phyloP scores from a whole-genome alignment of 2,888 invertebrate genomes.

The Parnassius mnemosyne region DNA sequence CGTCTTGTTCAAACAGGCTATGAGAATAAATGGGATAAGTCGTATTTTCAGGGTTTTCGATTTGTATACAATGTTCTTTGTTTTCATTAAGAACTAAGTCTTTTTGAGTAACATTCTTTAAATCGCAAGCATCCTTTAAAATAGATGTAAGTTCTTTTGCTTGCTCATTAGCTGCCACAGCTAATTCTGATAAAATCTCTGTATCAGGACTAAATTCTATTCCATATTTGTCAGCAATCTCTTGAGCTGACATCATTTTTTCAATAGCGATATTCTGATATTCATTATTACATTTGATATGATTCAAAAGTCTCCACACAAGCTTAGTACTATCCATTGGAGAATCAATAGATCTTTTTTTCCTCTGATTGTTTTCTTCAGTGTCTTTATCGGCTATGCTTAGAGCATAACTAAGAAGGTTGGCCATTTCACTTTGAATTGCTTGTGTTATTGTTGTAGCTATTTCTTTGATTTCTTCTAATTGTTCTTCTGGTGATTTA shows the following conservation, averaged over 20 bases:
- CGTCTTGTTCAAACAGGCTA: slow-evolving; percentile 37
- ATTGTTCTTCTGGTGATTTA: slow-evolving; percentile 62
- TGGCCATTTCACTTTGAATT: slow-evolving; percentile 62
- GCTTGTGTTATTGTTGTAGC: slow-evolving; percentile 56
- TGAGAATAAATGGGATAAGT: slow-evolving; percentile 42
- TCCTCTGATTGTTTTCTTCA: slow-evolving; percentile 47
- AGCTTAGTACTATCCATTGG: slow-evolving; percentile 65
- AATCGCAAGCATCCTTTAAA: slow-evolving; percentile 50
- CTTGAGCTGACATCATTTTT: slow-evolving; percentile 74
- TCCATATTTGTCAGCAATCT: slow-evolving; percentile 71
- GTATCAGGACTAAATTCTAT: slow-evolving; percentile 66
- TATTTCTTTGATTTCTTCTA: slow-evolving; percentile 62
- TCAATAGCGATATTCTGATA: slow-evolving; percentile 74
- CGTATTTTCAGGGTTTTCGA: slow-evolving; percentile 34
- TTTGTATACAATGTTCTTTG: slow-evolving; percentile 22
- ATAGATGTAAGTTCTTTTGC: slow-evolving; percentile 60
- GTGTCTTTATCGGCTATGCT: slow-evolving; percentile 40
- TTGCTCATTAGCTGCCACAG: slow-evolving; percentile 61
- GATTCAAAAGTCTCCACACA: slow-evolving; percentile 62
- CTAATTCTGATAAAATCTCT: slow-evolving; percentile 63
- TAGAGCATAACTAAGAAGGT: slow-evolving; percentile 56
- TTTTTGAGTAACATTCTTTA: slow-evolving; percentile 44
- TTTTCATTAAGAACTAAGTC: slow-evolving; percentile 22
- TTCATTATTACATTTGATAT: slow-evolving; percentile 70
- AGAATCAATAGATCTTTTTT: slow-evolving; percentile 57